Conservation (phyloP, 2,113 vertebrate species). For the Chascanopsetta lugubris region DNA sequence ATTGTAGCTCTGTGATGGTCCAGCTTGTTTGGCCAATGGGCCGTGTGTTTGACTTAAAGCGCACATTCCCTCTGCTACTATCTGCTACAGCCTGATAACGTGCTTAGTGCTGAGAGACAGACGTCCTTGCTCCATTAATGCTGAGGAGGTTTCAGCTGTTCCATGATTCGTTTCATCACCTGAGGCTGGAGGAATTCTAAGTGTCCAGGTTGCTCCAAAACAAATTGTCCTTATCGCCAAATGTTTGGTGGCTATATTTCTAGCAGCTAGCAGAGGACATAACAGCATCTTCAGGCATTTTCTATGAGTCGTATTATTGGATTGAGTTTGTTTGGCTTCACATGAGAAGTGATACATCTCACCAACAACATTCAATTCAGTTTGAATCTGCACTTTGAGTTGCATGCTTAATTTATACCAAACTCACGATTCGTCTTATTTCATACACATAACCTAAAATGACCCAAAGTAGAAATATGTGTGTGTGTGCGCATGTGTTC, state of each 20-base stretch:
- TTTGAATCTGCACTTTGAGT: too few species aligned
- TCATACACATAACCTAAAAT: too few species aligned
- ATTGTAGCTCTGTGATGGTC: conserved; percentile 52
- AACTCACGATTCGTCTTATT: too few species aligned
- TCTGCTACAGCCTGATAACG: conserved; percentile 52
- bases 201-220: not conserved
- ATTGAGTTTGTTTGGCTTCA: too few species aligned
- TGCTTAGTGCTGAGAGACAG: conserved; percentile 32
- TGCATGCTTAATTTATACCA: too few species aligned
- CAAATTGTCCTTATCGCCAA: not conserved
- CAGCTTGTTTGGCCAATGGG: conserved; percentile 45
- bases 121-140: conserved; percentile 42
- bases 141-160: conserved; percentile 29
- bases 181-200: not conserved
- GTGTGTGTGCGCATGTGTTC: too few species aligned
- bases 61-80: conserved; percentile 54
- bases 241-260: not conserved
- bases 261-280: conserved; percentile 12
- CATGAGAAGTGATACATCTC: too few species aligned
- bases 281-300: not conserved
- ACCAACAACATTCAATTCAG: too few species aligned
- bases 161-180: conserved; percentile 1
- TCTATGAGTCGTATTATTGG: not conserved
- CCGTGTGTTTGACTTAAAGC: conserved; percentile 46
- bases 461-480: too few species aligned